Conservation (phyloP, 2,797 vertebrate species). For the Australoheros facetus region DNA sequence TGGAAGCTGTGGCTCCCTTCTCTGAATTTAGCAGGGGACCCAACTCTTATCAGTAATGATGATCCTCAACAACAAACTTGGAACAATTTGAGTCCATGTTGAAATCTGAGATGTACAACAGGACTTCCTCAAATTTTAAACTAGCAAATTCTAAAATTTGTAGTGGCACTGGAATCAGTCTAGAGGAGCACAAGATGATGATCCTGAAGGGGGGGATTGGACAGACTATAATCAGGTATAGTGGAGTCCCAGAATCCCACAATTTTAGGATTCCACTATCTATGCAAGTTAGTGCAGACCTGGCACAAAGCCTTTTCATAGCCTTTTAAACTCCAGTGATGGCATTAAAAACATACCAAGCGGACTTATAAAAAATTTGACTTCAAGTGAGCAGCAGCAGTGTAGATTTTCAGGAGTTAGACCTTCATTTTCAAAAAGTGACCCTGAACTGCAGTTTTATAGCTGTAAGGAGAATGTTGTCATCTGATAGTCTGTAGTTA, state of each 20-base stretch:
- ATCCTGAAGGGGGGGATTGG: background rate
- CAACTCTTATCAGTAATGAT: background rate
- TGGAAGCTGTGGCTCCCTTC: background rate
- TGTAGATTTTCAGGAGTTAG: background rate
- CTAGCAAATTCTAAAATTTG: background rate
- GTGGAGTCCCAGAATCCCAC: background rate
- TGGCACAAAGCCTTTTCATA: background rate
- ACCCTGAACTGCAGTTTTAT: slow-evolving; percentile 19
- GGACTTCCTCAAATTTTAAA: background rate
- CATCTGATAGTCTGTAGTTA: slow-evolving; percentile 12
- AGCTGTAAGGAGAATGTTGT: slow-evolving; percentile 16
- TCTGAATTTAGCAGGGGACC: background rate
- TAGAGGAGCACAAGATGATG: background rate
- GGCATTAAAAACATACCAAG: background rate
- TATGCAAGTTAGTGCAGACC: background rate
- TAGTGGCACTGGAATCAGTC: rapidly evolving
- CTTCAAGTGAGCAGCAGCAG: background rate
- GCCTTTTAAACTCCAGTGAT: slow-evolving; percentile 2
- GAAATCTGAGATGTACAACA: background rate
- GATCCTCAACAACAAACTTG: background rate
- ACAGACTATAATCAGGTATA: background rate
- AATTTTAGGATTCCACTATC: background rate
- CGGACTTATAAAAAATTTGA: background rate
- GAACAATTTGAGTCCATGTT: background rate
- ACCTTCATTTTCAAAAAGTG: slow-evolving; percentile 7